Base-by-base conservation (phyloP, 2,888 invertebrate species). In the Erebia palarica region DNA sequence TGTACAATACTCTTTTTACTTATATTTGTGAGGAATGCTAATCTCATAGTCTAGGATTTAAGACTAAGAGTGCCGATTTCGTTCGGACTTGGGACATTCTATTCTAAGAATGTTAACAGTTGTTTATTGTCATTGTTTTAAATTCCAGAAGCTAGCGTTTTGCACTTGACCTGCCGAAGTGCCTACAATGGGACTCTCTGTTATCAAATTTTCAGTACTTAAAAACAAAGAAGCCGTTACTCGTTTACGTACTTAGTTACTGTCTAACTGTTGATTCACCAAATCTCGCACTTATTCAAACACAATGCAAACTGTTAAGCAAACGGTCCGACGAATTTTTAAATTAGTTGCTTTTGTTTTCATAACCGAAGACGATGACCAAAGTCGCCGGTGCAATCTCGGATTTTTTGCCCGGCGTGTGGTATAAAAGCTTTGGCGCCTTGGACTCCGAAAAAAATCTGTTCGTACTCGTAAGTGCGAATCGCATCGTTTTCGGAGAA, bases 351-450 rank as follows among this genome's bases (percentile, higher is more conserved):
- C 82, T 83, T 87, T 91, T 92, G 90, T 92, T 92, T 92, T 83
- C 81, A 76, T 84, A 86, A 85, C 81, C 79, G 79, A 81, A 81
- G 87, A 87, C 89, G 84, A 81, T 84, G 84, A 65, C 78, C 67
- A 58, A 86, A 76, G 85, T 78, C 82, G 80, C 82, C 79, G 81
- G 80, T 80, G 81, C 84, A 83, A 85, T 85, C 82, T 82, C 18
- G 65, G 71, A 78, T 83, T 90, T 90, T 90, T 91, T 85, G 84
- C 80, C 77, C 55, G 72, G 42, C 63, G 80, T 75, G 78, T 81
- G 78, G 75, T 69, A 86, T 92, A 92, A 92, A 90, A 92, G 91
- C 89, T 81, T 83, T 89, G 93, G 93, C 93, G 92, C 93, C 93
- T 88, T 75, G 36, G 69, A 59, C 42, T 58, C 75, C 69, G 78